Base-by-base conservation (phyloP, 2,888 invertebrate genomes). In the Drosophila testacea region DNA sequence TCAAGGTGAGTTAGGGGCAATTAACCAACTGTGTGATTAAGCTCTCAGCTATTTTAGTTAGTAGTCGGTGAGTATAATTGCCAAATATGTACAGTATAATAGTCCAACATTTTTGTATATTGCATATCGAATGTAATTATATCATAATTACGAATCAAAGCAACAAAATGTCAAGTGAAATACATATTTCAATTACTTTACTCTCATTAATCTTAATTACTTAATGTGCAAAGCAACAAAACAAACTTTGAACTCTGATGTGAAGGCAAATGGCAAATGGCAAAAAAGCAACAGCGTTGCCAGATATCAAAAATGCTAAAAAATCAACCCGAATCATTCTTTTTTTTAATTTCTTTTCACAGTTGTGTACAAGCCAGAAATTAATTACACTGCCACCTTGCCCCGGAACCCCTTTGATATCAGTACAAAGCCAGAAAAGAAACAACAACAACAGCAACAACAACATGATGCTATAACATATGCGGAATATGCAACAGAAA, bases 321-420 rank as follows among this genome's bases (percentile, higher is more conserved):
- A 59, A 73, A 73, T 41, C 66, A 83, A 71, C 65, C 51, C 75
- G 59, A 62, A 69, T 65, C 47, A 59, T 61, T 46, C 42, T 39
- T 55, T 57, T 36, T 34, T 46, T 47, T 30, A 34, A 41, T 46
- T 59, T 13, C 47, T 42, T 72, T 57, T 44, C 32, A 34, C 65
- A 59, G 36, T 39, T 62, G 22, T 22, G 59, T 65, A 69, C 55
- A 87, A 52, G 82, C 69, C 82, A 73, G 73, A 84, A 88, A 84
- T 88, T 86, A 84, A 86, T 81, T 81, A 83, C 69, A 59, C 61
- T 63, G 48, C 68, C 62, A 62, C 46, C 62, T 36, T 44, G n/a
- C 13, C 36, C 27, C 56, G 28, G 68, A 27, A 62, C 56, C 67
- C 63, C 41, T 39, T 42, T 36, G 22, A 5, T 47, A 71, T 1